Base-by-base conservation (phyloP, 2,113 vertebrate genomes). In the Synodontis membranacea region DNA sequence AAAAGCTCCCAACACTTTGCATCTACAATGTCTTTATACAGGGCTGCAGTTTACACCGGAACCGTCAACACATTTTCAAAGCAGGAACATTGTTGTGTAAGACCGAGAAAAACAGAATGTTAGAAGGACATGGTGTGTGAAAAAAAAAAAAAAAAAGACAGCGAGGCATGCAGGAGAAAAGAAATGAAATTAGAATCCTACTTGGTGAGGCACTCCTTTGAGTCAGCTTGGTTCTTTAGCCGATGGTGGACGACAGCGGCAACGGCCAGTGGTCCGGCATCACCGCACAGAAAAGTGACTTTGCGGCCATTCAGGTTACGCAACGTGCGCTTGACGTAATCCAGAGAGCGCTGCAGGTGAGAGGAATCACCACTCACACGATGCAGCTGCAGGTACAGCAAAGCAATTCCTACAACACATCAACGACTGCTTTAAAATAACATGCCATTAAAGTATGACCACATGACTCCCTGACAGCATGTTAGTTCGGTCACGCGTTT, bases 241-340 rank as follows among this genome's bases (percentile, higher is more conserved):
- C 94, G 96, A 88, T 99, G 97, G 90, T 99, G 96, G 14, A 97
- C 96, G 72, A 99, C 97, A 0, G 97, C 97, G 0, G 94, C 97
- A 17, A 99, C 97, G 0, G 98, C 98, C 14, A 99, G 92, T 0
- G 98, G 98, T 28, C 98, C 98, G 0, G 97, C 97, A 6, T 99
- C 98, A 0, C 98, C 98, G 28, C 98, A 99, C 42, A 99, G 96
- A 91, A 99, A 99, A 0, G 96, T 97, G 56, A 99, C 95, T 88
- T 96, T 96, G 39, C 97, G 95, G 11, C 97, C 98, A 0, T 94
- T 98, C 88, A 99, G 94, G 83, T 96, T 97, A 79, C 98, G 96
- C 85, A 99, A 95, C 7, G 96, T 94, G 89, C 98, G 94, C 93
- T 99, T 98, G 34, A 97, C 96, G 0, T 98, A 97, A 92, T 99